Conservation (phyloP, 2,113 vertebrate species). For the Sebastes schlegelii region DNA sequence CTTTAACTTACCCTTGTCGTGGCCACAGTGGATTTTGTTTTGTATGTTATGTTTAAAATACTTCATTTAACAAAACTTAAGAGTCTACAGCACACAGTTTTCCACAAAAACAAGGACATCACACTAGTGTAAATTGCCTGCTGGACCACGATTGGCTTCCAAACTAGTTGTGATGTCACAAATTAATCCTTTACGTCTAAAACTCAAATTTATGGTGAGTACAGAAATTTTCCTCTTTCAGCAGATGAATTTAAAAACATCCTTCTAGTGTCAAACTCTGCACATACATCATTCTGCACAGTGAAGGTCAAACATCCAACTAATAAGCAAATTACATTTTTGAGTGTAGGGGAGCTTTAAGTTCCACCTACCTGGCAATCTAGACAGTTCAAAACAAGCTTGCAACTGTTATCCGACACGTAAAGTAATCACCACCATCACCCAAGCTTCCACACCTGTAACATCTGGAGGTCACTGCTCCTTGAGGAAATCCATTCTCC, state of each 20-base stretch:
- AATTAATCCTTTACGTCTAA: background rate
- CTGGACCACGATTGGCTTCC: background rate
- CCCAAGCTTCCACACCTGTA: conserved; percentile 67
- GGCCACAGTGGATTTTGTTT: background rate
- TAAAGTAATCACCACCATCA: background rate
- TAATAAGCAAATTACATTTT: background rate
- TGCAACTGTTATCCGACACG: background rate
- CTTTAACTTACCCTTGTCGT: background rate
- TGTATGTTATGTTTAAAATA: background rate
- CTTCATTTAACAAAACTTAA: background rate
- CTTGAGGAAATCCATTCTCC: conserved; percentile 56
- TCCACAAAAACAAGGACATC: background rate
- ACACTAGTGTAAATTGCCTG: background rate
- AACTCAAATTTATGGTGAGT: background rate
- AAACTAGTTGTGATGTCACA: background rate
- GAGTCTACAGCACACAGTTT: background rate
- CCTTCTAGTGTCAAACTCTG: background rate
- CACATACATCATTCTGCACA: background rate
- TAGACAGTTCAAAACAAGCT: background rate
- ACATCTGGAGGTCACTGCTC: conserved; percentile 16
- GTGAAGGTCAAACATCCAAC: background rate
- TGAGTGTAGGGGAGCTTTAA: background rate
- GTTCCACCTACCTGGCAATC: background rate
- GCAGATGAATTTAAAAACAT: background rate
- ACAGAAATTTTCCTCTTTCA: background rate